Percentiles rank a stretch among this genome's conserved stretches.
Conservation (phyloP, 2,113 vertebrate genomes). For the Acrocephalus kingi region DNA sequence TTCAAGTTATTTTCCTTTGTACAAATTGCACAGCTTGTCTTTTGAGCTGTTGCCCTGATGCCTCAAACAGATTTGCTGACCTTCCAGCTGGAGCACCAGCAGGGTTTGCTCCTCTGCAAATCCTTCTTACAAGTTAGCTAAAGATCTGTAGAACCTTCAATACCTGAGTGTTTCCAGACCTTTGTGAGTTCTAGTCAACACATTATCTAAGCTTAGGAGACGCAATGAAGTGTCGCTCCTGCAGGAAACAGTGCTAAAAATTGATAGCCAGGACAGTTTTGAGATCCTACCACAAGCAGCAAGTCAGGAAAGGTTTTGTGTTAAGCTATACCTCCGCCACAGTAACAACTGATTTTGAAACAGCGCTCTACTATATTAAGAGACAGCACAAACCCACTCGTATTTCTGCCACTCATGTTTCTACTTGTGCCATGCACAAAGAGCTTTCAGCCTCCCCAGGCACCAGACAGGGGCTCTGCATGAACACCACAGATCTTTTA, state of each 20-base stretch:
- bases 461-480: neutral
- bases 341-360: neutral
- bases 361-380: fast-evolving
- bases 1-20: neutral
- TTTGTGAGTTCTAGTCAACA: neutral
- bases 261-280: neutral
- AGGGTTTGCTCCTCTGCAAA: neutral
- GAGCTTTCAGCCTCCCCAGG: neutral
- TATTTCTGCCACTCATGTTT: neutral
- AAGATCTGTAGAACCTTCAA: neutral
- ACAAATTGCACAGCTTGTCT: neutral
- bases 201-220: neutral
- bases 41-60: neutral
- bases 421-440: neutral
- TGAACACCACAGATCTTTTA: neutral
- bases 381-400: neutral
- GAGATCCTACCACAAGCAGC: neutral
- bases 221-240: neutral
- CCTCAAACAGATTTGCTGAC: neutral
- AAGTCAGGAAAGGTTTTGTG: neutral
- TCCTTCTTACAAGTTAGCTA: neutral
- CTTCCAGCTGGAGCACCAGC: neutral
- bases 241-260: neutral
- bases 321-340: neutral
- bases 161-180: neutral